phyloP scores from a whole-genome alignment of 2,113 vertebrate species.

The Equus przewalskii region DNA sequence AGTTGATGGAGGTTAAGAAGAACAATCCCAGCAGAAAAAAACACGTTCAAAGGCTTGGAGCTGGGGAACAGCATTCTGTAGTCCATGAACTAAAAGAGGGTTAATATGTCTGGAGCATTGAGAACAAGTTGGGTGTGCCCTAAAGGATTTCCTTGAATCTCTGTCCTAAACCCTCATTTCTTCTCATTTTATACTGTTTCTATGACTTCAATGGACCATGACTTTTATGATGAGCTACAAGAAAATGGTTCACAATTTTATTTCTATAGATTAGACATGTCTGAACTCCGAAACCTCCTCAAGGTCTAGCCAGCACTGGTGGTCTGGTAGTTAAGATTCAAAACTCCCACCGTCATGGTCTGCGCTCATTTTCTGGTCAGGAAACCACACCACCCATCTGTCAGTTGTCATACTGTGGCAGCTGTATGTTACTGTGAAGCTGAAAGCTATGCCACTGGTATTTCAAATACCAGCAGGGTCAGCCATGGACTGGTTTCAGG shows the following conservation, averaged over 20 bases:
- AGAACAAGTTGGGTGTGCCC: neutral
- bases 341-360: too few relatives aligned
- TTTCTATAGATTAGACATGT: neutral
- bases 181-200: neutral
- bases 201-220: neutral
- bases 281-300: neutral
- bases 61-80: neutral
- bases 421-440: too few relatives aligned
- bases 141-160: neutral
- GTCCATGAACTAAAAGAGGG: neutral
- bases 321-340: too few relatives aligned
- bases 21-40: neutral
- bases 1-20: neutral
- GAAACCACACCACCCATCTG: too few relatives aligned
- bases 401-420: too few relatives aligned
- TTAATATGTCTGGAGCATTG: neutral
- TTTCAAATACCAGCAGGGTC: too few relatives aligned
- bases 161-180: neutral
- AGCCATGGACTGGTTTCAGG: too few relatives aligned
- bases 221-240: conserved; percentile 6
- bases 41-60: neutral
- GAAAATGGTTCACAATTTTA: neutral
- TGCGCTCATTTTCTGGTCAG: too few relatives aligned
- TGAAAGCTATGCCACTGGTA: too few relatives aligned
- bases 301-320: neutral